Percentiles rank a stretch among this genome's conserved stretches.
Conservation (phyloP, 2,113 vertebrate species). For the Oncorhynchus kisutch region DNA sequence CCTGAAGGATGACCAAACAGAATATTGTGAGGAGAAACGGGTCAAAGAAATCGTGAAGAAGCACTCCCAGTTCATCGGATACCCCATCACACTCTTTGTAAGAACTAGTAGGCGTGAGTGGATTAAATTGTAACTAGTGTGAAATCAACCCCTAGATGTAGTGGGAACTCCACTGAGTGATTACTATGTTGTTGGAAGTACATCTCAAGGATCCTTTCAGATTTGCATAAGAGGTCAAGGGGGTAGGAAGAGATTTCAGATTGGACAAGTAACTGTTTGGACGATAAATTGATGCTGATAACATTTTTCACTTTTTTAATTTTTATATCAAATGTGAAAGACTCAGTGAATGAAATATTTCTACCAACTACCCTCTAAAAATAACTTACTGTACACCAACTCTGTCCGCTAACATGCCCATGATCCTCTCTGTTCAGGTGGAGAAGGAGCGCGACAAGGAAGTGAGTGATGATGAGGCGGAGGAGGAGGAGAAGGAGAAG, state of each 20-base stretch:
- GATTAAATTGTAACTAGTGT: no score
- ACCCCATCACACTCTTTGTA: constrained; percentile 82
- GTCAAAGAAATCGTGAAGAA: constrained; percentile 82
- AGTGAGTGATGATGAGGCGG: constrained; percentile 90
- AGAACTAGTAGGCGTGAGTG: constrained; percentile 28
- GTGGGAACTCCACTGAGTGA: no score
- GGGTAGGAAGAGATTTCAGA: no score
- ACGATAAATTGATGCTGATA: no score
- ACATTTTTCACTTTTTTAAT: no score
- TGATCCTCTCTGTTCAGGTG: constrained; percentile 67
- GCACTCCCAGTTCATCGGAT: constrained; percentile 83
- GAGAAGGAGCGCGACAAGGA: constrained; percentile 95
- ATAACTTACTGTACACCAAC: background rate
- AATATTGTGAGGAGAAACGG: constrained; percentile 76
- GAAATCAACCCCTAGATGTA: background rate
- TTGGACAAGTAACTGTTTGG: no score
- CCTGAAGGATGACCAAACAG: constrained; percentile 78
- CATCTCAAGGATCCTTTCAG: no score
- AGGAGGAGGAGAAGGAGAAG: constrained; percentile 79
- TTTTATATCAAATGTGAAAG: background rate
- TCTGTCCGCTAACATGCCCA: background rate
- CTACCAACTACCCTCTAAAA: background rate
- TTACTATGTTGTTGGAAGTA: no score
- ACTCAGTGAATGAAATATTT: background rate
- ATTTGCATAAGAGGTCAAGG: no score